Evolutionary conservation across 2,888 invertebrate genomes (phyloP).

Genomic region (Cataglyphis altisquamis): DNA sequence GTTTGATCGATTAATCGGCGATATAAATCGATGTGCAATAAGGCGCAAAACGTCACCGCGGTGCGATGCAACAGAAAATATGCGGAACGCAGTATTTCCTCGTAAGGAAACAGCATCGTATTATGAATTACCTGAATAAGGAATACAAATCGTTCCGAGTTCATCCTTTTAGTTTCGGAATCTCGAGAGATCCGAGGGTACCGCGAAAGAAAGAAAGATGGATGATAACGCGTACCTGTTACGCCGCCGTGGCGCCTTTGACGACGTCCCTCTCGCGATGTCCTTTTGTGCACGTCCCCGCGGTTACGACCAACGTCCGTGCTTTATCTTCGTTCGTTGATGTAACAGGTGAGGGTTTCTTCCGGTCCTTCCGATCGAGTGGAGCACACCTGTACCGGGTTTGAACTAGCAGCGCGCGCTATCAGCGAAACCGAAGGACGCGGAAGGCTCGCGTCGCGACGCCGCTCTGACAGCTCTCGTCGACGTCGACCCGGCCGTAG

Average conservation of each 20-base stretch:
- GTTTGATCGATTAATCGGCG: not conserved
- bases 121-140: not conserved
- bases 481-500: slow-evolving; percentile 82
- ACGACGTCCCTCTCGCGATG: slow-evolving; percentile 33
- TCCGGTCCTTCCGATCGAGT: not conserved
- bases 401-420: slow-evolving; percentile 8
- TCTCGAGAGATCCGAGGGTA: not conserved
- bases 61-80: slow-evolving; percentile 46
- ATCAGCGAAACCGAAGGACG: slow-evolving; percentile 62
- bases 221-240: slow-evolving; percentile 66
- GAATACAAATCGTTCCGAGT: not conserved
- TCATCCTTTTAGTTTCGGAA: not conserved
- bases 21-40: slow-evolving; percentile 1
- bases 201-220: slow-evolving; percentile 14
- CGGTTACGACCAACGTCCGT: not conserved
- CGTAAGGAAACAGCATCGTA: slow-evolving; percentile 4
- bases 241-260: slow-evolving; percentile 58
- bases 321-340: slow-evolving; percentile 7
- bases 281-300: slow-evolving; percentile 15
- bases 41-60: slow-evolving; percentile 18
- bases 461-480: slow-evolving; percentile 80
- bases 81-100: slow-evolving; percentile 5
- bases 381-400: slow-evolving; percentile 45
- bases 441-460: slow-evolving; percentile 78
- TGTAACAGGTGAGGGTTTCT: slow-evolving; percentile 9